These are phyloP conservation scores for Vimba vimba DNA, from an alignment of 2,113 vertebrate genomes.

Conservation along the genomic window DNA sequence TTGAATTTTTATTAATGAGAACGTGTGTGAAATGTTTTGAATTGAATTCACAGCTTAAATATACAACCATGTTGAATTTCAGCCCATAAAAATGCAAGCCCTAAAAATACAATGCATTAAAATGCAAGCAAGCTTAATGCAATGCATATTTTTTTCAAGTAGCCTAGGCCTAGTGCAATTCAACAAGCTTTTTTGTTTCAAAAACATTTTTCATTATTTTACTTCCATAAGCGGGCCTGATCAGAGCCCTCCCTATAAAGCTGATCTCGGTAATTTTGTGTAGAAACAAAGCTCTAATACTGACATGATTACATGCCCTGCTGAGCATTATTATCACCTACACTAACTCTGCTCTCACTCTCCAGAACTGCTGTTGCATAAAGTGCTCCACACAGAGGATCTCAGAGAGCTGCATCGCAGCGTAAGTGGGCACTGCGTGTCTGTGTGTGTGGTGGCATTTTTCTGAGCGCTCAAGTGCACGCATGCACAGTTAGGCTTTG, in stretches of 20 bases:
- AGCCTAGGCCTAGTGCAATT: no score
- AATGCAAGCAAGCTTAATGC: no score
- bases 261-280: slow-evolving; percentile 11
- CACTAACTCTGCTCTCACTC: slow-evolving; percentile 11
- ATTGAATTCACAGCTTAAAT: no score
- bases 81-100: no score
- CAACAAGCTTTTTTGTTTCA: no score
- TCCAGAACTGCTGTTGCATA: slow-evolving; percentile 33
- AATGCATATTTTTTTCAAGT: no score
- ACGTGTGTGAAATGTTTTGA: no score
- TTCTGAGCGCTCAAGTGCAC: slow-evolving; percentile 24
- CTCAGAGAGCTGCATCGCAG: not conserved
- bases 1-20: no score
- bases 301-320: slow-evolving; percentile 17
- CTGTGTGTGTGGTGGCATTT: slow-evolving; percentile 33
- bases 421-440: slow-evolving; percentile 18
- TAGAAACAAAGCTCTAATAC: not conserved
- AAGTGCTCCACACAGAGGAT: slow-evolving; percentile 31
- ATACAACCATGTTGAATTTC: no score
- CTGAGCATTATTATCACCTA: slow-evolving; percentile 25
- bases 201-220: no score
- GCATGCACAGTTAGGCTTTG: not conserved
- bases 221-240: not conserved
- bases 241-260: slow-evolving; percentile 7
- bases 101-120: no score